Base-by-base conservation (phyloP, 1,140 invertebrate species). In the Cydia pomonella region DNA sequence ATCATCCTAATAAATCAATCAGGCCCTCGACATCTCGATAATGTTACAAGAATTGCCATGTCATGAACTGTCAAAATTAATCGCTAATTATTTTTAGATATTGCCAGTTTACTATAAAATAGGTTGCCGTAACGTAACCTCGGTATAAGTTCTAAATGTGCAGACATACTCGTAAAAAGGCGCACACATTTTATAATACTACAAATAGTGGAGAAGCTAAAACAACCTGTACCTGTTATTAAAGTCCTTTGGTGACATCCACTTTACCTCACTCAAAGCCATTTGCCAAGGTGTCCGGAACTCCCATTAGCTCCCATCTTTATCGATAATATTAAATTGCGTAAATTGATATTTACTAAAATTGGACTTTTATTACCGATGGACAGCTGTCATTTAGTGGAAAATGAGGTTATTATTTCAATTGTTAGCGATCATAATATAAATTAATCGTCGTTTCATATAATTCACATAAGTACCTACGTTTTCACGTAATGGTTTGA, bases 321-420 rank as follows among this genome's bases (percentile, higher is more conserved):
- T 18, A 69, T 69, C 64, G 64, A 38, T 41, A 69, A 69, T 69
- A 69, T 69, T 69, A 69, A 69, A 69, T 38, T 66, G 27, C 25
- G 13, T 13, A 66, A 69, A 69, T 69, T 66, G 63, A 69, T 69
- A 5, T 41, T 69, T 41, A 9, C 29, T 7, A 16, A 18, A 27
- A 38, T 3, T 38, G 64, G 33, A 38, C 64, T 33, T 69, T 69
- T 33, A 44, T 44, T 16, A 44, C 13, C 10, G 2, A 6, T 27
- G 6, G 27, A 29, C 63, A 66, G 64, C 64, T 69, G 64, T 69
- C 64, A 41, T 1, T 69, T 69, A 7, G 63, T 29, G 25, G 9
- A 29, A 63, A 71, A 73, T 59, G 53, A 59, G 53, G 53, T 59
- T 59, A 23, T 12, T 59, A 5, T 23, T 23, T 59, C 7, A 59